Conservation (phyloP, 2,797 vertebrate species). For the Oreortyx pictus region DNA sequence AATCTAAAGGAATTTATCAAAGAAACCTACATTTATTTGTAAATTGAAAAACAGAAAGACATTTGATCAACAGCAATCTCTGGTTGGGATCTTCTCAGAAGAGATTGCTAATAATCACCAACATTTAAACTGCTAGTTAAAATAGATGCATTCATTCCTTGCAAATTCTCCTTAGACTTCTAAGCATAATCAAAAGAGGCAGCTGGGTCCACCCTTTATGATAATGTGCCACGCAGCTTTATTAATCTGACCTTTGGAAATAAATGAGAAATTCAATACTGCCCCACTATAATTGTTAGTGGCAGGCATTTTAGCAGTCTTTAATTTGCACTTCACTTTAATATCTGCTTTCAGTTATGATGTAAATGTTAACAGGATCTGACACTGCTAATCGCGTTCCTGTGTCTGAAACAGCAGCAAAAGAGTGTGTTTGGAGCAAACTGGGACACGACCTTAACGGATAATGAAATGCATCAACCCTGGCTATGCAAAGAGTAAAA, state of each 20-base stretch:
- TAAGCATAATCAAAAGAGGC: slow-evolving; percentile 85
- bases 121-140: slow-evolving; percentile 38
- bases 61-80: slow-evolving; percentile 16
- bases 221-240: slow-evolving; percentile 85
- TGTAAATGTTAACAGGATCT: slow-evolving; percentile 68
- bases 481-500: slow-evolving; percentile 9
- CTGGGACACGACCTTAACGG: slow-evolving; percentile 36
- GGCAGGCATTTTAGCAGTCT: slow-evolving; percentile 79
- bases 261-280: slow-evolving; percentile 78
- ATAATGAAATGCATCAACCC: slow-evolving; percentile 38
- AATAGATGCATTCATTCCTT: slow-evolving; percentile 45
- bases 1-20: not conserved
- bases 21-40: not conserved
- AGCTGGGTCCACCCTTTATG: slow-evolving; percentile 85
- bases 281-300: slow-evolving; percentile 81
- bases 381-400: slow-evolving; percentile 48
- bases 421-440: slow-evolving; percentile 12
- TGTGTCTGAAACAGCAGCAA: slow-evolving; percentile 18
- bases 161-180: slow-evolving; percentile 66
- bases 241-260: slow-evolving; percentile 86
- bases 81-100: not conserved
- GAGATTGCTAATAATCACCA: slow-evolving; percentile 14
- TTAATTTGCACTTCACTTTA: slow-evolving; percentile 75
- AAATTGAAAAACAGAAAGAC: slow-evolving; percentile 29
- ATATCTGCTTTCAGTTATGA: slow-evolving; percentile 66